Conservation (phyloP, 2,797 vertebrate species). For the Ctenochaetus hawaiiensis region DNA sequence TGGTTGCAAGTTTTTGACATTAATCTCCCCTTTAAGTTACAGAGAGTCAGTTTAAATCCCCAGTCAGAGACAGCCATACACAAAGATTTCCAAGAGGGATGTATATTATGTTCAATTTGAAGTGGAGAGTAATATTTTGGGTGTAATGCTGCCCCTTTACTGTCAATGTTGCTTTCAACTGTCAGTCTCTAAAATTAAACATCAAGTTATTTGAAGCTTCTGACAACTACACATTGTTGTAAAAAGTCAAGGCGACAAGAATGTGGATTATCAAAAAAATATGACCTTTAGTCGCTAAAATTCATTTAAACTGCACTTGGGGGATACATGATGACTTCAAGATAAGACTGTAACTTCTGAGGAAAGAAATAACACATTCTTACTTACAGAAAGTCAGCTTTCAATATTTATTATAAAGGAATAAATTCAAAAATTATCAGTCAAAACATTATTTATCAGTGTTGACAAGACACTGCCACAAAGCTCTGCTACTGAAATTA, state of each 20-base stretch:
- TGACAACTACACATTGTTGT: slow-evolving; percentile 31
- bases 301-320: slow-evolving; percentile 27
- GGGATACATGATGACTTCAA: background rate
- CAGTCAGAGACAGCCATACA: slow-evolving; percentile 14
- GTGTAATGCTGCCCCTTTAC: slow-evolving; percentile 28
- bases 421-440: too few species aligned
- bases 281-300: slow-evolving; percentile 40
- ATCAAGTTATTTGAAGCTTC: slow-evolving; percentile 42
- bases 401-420: too few species aligned
- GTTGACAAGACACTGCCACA: too few species aligned
- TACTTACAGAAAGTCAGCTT: background rate
- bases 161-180: slow-evolving; percentile 40
- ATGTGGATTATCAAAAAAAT: slow-evolving; percentile 28
- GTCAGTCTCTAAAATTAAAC: slow-evolving; percentile 28
- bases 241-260: slow-evolving; percentile 37
- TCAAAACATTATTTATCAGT: too few species aligned
- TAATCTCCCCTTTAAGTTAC: slow-evolving; percentile 56
- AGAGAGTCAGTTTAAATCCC: slow-evolving; percentile 57
- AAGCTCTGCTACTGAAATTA: too few species aligned
- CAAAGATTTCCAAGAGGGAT: slow-evolving; percentile 21
- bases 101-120: slow-evolving; percentile 30
- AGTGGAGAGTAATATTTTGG: slow-evolving; percentile 9
- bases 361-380: background rate
- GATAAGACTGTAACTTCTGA: background rate
- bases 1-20: slow-evolving; percentile 58